These are phyloP conservation scores for Sphaerodactylus townsendi DNA, from an alignment of 2,113 vertebrate genomes.

Conservation along the genomic window DNA sequence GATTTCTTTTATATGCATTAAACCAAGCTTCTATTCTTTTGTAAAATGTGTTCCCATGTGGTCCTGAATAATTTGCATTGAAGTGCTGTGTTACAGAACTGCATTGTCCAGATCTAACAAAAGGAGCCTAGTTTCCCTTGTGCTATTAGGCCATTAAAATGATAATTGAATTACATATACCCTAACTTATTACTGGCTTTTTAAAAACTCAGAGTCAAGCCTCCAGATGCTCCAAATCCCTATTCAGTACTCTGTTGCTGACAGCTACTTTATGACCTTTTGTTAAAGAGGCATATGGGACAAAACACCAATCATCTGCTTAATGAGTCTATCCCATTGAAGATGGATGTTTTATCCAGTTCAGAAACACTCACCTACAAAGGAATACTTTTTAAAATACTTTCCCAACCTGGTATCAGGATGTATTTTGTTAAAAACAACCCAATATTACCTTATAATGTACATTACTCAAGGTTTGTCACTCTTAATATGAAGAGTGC, in stretches of 20 bases:
- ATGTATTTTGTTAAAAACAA: background rate
- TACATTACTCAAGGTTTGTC: background rate
- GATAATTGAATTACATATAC: conserved; percentile 3
- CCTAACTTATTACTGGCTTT: background rate
- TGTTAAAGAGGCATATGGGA: conserved; percentile 27
- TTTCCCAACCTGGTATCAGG: conserved; percentile 3
- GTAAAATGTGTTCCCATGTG: background rate
- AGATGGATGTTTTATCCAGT: background rate
- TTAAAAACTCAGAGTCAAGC: background rate
- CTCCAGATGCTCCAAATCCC: conserved; percentile 2
- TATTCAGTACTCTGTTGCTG: background rate
- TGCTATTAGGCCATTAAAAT: background rate
- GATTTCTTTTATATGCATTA: background rate
- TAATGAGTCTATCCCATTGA: background rate
- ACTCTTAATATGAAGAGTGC: background rate
- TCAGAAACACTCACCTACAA: background rate
- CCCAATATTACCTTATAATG: background rate
- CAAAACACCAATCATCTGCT: conserved; percentile 29
- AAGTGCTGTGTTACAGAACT: background rate
- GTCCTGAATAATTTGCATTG: background rate
- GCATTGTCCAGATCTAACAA: accelerated
- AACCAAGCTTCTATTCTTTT: background rate
- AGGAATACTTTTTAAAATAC: background rate
- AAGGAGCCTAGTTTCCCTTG: background rate
- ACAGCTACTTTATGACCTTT: conserved; percentile 55